Base-by-base conservation (phyloP, 2,888 invertebrate species). In the Gasteruption jaculator region DNA sequence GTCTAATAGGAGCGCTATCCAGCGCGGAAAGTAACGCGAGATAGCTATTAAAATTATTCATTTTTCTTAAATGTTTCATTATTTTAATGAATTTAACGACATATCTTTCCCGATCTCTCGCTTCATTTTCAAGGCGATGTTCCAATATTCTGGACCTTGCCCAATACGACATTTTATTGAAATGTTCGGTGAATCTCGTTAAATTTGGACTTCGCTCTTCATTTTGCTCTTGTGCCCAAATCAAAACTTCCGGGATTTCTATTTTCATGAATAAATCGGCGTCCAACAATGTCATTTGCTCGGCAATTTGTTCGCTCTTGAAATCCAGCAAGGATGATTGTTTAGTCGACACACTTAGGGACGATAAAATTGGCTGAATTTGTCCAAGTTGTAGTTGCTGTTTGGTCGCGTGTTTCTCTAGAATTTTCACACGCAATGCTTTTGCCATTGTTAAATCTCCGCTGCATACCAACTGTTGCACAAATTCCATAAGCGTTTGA, bases 81-180 rank as follows among this genome's bases (percentile, higher is more conserved):
- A 99, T 93, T 73, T 97, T 97, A 45, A 99, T 88, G 72, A 96
- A 94, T 68, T 94, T 95, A 61, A 86, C 83, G 43, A 92, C 91
- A 70, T 91, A 92, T 64, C 87, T 88, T 72, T 99, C 97, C 21
- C 97, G 80, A 60, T 97, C 96, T 61, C 89, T 90, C n/a, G 90
- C 88, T 62, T 95, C 95, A 56, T 82, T 80, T 22, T 70, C 70
- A 19, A 50, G 48, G 35, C 68, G 54, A 69, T 91, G 88, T 57
- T 91, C 87, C 38, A 99, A 74, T 60, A 99, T 95, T 65, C 90
- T 80, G 3, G 96, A 93, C 40, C 97, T 78, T 27, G 94, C 94
- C 96, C 96, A 96, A 65, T 91, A 96, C 43, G 95, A 95, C 92
- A 96, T 94, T 75, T 97, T 96, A 71, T 99, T 99, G 73, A 99